Percentiles rank a stretch among this genome's conserved stretches.
Conservation (phyloP, 2,888 invertebrate genomes). For the Plutella xylostella region DNA sequence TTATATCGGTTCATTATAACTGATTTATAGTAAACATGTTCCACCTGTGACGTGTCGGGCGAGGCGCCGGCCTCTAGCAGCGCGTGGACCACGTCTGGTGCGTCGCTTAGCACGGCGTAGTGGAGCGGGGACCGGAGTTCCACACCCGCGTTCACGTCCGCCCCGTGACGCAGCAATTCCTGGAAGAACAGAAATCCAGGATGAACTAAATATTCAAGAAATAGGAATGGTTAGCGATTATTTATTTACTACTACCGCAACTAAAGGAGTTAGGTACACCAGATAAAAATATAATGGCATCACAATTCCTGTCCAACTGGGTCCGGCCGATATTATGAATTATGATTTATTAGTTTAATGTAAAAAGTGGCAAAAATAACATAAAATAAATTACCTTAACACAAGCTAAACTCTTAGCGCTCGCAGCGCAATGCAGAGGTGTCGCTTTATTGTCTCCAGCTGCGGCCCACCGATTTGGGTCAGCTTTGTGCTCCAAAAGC, state of each 20-base stretch:
- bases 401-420: conserved; percentile 71
- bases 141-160: conserved; percentile 83
- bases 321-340: too few species aligned
- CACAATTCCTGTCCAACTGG: too few species aligned
- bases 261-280: too few species aligned
- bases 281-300: neutral
- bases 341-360: too few species aligned
- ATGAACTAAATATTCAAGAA: neutral
- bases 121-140: conserved; percentile 81
- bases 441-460: conserved; percentile 74
- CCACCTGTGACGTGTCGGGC: conserved; percentile 84
- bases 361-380: too few species aligned
- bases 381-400: conserved; percentile 73
- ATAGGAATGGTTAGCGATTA: too few species aligned
- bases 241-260: too few species aligned
- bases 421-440: conserved; percentile 83
- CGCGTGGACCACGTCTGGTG: conserved; percentile 78
- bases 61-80: conserved; percentile 82
- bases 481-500: conserved; percentile 75
- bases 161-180: conserved; percentile 76
- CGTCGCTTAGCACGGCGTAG: conserved; percentile 84
- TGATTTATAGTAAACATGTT: conserved; percentile 1
- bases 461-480: conserved; percentile 79
- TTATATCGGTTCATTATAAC: conserved; percentile 1
- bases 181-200: conserved; percentile 31